Percentiles rank a stretch among this genome's conserved stretches.
Evolutionary conservation across 2,797 vertebrate species (phyloP).

Genomic region (Monodelphis domestica): DNA sequence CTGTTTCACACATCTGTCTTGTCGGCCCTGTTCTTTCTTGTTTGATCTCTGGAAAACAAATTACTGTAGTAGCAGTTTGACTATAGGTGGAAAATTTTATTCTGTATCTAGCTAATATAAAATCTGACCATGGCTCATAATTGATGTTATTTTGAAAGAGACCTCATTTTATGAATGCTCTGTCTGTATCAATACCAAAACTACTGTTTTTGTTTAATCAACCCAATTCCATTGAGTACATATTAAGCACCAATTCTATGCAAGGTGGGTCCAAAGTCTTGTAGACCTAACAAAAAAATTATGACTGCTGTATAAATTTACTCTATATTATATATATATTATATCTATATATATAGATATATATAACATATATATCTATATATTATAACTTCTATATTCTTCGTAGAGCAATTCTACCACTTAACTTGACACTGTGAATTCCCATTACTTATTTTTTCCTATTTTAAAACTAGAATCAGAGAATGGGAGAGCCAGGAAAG

Average conservation of each 20-base stretch:
- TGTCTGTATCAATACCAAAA: not conserved
- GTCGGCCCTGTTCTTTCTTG: not conserved
- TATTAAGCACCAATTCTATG: not conserved
- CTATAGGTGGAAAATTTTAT: not conserved
- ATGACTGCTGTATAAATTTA: not conserved
- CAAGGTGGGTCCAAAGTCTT: not conserved
- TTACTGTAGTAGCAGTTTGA: not conserved
- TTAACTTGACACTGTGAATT: not conserved
- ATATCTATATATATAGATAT: too few species aligned
- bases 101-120: not conserved
- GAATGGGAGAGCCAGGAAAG: not conserved
- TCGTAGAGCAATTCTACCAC: not conserved
- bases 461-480: not conserved
- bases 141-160: not conserved
- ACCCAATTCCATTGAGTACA: not conserved
- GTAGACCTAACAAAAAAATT: not conserved
- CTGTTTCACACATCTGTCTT: not conserved
- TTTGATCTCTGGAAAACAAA: not conserved
- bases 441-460: not conserved
- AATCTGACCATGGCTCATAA: not conserved
- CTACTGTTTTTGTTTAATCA: not conserved
- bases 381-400: not conserved
- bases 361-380: too few species aligned
- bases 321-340: too few species aligned
- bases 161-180: not conserved